These are phyloP conservation scores for Epicampocera succincta DNA, from an alignment of 2,888 invertebrate genomes.

Conservation along the genomic window DNA sequence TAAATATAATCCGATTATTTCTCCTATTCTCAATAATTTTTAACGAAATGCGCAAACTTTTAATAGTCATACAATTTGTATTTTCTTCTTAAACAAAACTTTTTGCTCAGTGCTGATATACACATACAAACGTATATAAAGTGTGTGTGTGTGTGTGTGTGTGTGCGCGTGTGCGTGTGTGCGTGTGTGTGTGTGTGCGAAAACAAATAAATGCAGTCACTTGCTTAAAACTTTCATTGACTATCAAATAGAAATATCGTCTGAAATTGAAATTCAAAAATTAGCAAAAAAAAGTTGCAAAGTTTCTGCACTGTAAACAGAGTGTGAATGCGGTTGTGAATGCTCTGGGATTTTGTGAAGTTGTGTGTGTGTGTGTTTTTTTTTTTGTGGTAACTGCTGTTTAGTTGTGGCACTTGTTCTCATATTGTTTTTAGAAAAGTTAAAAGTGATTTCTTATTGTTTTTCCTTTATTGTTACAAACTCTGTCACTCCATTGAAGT, in stretches of 20 bases:
- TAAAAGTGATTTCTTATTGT: conserved; percentile 31
- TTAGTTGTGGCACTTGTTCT: conserved; percentile 36
- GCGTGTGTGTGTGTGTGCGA: not conserved
- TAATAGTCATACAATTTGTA: too few relatives aligned
- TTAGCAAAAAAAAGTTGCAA: conserved; percentile 2
- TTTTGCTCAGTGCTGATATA: too few relatives aligned
- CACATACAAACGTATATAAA: too few relatives aligned
- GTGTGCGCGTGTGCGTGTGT: too few relatives aligned
- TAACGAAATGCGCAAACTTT: too few relatives aligned
- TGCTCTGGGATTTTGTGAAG: not conserved
- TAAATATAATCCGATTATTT: too few relatives aligned
- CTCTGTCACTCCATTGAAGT: conserved; percentile 15
- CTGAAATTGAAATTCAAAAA: conserved; percentile 27
- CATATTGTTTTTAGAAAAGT: conserved; percentile 49
- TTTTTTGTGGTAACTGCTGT: conserved; percentile 20
- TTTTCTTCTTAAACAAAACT: too few relatives aligned
- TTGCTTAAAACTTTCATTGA: conserved; percentile 19
- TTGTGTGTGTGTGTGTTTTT: too few relatives aligned
- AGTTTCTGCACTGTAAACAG: conserved; percentile 33
- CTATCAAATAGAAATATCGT: conserved; percentile 25
- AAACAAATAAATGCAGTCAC: not conserved
- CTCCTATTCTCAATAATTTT: too few relatives aligned
- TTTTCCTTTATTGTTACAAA: conserved; percentile 21
- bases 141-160: too few relatives aligned
- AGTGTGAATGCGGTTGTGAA: conserved; percentile 38